Percentiles rank a stretch among this genome's conserved stretches.
Conservation (phyloP, 2,888 invertebrate genomes). For the Cantharis nigra region DNA sequence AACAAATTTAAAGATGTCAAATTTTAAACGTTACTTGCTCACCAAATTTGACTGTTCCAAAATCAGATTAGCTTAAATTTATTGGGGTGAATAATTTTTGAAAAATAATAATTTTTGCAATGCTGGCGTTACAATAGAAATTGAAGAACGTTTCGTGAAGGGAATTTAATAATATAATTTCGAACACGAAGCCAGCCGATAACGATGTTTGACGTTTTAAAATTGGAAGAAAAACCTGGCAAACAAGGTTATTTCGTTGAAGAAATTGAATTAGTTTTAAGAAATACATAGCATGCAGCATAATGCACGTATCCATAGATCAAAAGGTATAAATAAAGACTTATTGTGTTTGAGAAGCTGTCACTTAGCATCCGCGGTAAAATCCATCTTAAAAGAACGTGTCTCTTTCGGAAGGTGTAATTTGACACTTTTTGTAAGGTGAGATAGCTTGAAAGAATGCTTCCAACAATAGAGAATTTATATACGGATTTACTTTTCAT, state of each 20-base stretch:
- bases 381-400: constrained; percentile 34
- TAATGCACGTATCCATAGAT: constrained; percentile 16
- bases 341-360: constrained; percentile 30
- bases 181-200: not conserved
- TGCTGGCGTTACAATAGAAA: not conserved
- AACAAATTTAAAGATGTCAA: not conserved
- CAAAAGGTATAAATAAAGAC: constrained; percentile 28
- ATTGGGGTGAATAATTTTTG: not conserved
- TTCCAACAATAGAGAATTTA: constrained; percentile 25
- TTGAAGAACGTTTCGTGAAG: not conserved
- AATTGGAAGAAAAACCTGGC: not conserved
- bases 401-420: constrained; percentile 38
- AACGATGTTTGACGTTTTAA: not conserved
- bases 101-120: no score
- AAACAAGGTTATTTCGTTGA: not conserved
- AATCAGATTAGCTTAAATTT: not conserved
- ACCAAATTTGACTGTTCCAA: not conserved
- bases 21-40: not conserved
- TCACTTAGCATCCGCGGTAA: constrained; percentile 37
- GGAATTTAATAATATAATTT: not conserved
- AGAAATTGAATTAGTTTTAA: not conserved
- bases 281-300: not conserved
- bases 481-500: constrained; percentile 11
- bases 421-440: constrained; percentile 35
- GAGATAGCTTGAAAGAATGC: constrained; percentile 38